Conservation (phyloP, 2,797 vertebrate species). For the Vultur gryphus region DNA sequence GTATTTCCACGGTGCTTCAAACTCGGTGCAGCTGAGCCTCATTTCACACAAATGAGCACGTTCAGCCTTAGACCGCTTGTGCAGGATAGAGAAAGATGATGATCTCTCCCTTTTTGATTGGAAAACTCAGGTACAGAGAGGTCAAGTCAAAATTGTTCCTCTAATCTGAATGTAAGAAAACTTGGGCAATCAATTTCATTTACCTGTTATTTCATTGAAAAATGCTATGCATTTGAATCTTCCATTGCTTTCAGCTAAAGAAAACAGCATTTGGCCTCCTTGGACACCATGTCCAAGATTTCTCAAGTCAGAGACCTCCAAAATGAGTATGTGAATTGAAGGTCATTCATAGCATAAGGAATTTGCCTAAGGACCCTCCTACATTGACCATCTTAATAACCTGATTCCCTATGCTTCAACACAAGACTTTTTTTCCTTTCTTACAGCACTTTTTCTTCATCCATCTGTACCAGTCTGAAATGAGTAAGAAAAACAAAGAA, state of each 20-base stretch:
- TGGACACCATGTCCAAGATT: not conserved
- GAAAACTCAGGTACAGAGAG: not conserved
- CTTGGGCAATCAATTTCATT: not conserved
- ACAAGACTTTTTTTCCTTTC: not conserved
- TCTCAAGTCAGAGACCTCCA: not conserved
- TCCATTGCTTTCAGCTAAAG: not conserved
- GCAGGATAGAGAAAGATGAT: not conserved
- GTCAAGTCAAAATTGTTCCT: not conserved
- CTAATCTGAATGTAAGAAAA: not conserved
- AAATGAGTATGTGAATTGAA: not conserved
- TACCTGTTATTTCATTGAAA: not conserved
- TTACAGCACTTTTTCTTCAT: not conserved
- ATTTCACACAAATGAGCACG: not conserved
- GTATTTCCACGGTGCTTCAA: not conserved
- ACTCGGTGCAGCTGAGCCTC: not conserved
- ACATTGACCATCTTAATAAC: not conserved
- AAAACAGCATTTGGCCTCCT: not conserved
- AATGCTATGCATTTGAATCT: not conserved
- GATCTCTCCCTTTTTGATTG: not conserved
- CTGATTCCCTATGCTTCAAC: not conserved
- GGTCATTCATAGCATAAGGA: not conserved
- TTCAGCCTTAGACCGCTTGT: not conserved
- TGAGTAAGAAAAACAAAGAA: not conserved
- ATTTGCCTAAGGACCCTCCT: not conserved
- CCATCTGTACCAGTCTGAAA: not conserved